These are phyloP conservation scores for Zhuqinia jingwanae DNA, from an alignment of 2,888 invertebrate genomes.

Conservation along the genomic window DNA sequence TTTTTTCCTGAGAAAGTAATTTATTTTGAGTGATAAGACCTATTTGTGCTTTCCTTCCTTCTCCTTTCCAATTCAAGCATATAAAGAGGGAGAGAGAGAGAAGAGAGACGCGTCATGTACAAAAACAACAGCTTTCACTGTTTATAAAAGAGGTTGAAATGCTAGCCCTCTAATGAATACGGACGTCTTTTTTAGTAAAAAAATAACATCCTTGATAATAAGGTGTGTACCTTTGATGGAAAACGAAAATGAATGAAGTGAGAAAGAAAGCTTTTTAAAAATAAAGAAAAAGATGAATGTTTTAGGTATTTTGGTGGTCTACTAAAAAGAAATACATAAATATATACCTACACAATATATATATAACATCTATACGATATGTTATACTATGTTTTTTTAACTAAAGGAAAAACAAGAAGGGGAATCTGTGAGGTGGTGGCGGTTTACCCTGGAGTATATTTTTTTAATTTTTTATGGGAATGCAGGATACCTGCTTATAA, in stretches of 20 bases:
- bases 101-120: neutral
- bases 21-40: slow-evolving; percentile 71
- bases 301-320: neutral
- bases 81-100: slow-evolving; percentile 6
- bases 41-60: slow-evolving; percentile 19
- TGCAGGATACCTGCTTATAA: neutral
- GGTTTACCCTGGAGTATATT: slow-evolving; percentile 22
- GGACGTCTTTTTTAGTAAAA: slow-evolving; percentile 35
- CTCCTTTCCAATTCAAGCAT: slow-evolving; percentile 25
- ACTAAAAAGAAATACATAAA: too few species aligned
- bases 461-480: slow-evolving; percentile 18
- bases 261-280: neutral
- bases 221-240: slow-evolving; percentile 19
- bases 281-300: neutral
- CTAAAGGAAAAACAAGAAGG: too few species aligned
- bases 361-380: neutral
- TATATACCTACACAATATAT: neutral
- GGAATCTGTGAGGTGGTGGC: neutral
- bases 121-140: slow-evolving; percentile 50
- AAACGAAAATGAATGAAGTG: neutral
- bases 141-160: slow-evolving; percentile 67
- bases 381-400: too few species aligned
- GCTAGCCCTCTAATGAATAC: slow-evolving; percentile 60
- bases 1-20: slow-evolving; percentile 65
- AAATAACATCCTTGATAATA: neutral